Percentiles rank a stretch among this genome's conserved stretches.
Evolutionary conservation across 2,888 invertebrate genomes (phyloP).

Genomic region (Athalia rosae): DNA sequence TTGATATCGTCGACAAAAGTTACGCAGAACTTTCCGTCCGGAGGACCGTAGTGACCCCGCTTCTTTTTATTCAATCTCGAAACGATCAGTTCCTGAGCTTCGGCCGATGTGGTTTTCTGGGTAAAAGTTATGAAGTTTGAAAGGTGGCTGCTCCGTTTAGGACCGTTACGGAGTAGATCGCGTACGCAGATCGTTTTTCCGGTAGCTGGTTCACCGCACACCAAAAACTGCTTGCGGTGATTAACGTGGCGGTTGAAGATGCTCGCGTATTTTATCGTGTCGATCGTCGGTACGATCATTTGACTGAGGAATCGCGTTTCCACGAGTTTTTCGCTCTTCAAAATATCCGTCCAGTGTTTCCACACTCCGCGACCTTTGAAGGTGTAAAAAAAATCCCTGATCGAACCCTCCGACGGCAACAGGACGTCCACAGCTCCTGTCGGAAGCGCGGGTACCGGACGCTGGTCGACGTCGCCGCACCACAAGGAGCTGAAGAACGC

Average conservation of each 20-base stretch:
- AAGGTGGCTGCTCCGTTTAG: constrained; percentile 75
- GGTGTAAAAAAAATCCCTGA: constrained; percentile 78
- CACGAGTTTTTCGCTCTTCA: constrained; percentile 73
- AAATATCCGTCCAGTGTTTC: constrained; percentile 77
- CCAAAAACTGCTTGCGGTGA: constrained; percentile 75
- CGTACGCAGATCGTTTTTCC: constrained; percentile 79
- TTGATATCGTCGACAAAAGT: constrained; percentile 82
- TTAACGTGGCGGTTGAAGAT: constrained; percentile 76
- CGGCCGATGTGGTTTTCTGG: constrained; percentile 75
- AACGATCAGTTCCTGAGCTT: constrained; percentile 75
- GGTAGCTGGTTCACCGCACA: constrained; percentile 79
- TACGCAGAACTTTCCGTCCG: constrained; percentile 76
- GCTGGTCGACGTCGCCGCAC: constrained; percentile 67
- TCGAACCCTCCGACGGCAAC: constrained; percentile 75
- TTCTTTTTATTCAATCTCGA: constrained; percentile 75
- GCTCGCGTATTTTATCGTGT: constrained; percentile 76
- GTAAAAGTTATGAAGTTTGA: constrained; percentile 77
- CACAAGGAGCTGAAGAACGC: constrained; percentile 70
- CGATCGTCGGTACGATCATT: constrained; percentile 77
- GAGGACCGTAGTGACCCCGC: constrained; percentile 77
- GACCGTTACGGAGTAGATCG: constrained; percentile 72
- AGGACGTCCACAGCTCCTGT: constrained; percentile 75
- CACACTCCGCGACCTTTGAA: constrained; percentile 78
- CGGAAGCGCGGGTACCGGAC: constrained; percentile 76
- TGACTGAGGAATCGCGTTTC: constrained; percentile 51